These are phyloP conservation scores for Rousettus leschenaultii DNA, from an alignment of 2,113 vertebrate species.

Conservation along the genomic window DNA sequence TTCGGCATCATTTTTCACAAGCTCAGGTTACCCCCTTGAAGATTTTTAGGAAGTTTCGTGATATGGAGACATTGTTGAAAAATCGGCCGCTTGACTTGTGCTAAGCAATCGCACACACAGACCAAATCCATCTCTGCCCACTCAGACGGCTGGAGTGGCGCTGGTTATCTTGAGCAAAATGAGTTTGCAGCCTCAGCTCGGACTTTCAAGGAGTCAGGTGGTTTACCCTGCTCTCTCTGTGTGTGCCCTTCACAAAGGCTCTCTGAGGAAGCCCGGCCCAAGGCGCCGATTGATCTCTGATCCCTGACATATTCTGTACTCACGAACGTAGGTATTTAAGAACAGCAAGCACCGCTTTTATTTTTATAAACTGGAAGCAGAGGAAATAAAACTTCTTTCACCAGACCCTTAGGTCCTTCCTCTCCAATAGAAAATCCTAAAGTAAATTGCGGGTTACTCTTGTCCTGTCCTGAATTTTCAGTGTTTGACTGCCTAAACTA, in stretches of 20 bases:
- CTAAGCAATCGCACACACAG: slow-evolving; percentile 45
- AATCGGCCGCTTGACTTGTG: slow-evolving; percentile 19
- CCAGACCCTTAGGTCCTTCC: background rate
- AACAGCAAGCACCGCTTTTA: background rate
- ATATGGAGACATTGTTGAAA: slow-evolving; percentile 51
- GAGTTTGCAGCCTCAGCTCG: background rate
- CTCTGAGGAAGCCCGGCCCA: background rate
- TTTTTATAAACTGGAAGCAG: background rate
- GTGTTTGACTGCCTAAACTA: background rate
- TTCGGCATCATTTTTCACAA: slow-evolving; percentile 54
- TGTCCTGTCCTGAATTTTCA: background rate
- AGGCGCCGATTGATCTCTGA: background rate
- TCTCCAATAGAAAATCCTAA: background rate
- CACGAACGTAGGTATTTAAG: background rate
- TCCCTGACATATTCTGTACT: background rate
- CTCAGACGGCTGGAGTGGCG: background rate
- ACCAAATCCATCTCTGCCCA: slow-evolving; percentile 19
- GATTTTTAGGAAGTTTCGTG: slow-evolving; percentile 55
- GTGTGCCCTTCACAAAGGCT: background rate
- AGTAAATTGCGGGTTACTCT: background rate
- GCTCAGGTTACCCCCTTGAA: slow-evolving; percentile 53
- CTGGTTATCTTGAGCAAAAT: background rate
- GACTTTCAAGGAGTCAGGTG: background rate
- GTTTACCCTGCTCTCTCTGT: background rate
- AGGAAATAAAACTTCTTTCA: background rate